Percentiles rank a stretch among this genome's conserved stretches.
phyloP scores from a whole-genome alignment of 2,113 vertebrate genomes.

The Otolemur garnettii region DNA sequence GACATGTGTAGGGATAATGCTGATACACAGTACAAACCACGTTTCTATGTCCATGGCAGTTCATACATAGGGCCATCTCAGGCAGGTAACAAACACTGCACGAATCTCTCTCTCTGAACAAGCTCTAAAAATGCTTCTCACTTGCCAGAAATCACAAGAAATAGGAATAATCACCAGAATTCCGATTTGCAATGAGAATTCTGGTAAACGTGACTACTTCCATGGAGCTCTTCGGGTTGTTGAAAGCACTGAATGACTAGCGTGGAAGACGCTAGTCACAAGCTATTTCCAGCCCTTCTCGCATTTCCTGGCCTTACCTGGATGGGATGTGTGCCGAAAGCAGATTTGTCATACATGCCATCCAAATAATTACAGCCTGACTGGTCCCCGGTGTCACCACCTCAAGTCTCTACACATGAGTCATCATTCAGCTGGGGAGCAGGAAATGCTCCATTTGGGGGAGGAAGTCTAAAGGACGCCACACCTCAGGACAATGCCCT shows the following conservation, averaged over 20 bases:
- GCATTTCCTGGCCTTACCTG: conserved; percentile 63
- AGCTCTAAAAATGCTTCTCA: conserved; percentile 11
- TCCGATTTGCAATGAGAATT: conserved; percentile 7
- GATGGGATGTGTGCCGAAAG: conserved; percentile 26
- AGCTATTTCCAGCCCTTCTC: conserved; percentile 64
- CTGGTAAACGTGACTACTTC: neutral
- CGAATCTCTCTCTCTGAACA: conserved; percentile 12
- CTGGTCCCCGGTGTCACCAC: conserved; percentile 68
- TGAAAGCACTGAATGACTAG: neutral
- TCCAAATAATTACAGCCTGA: conserved; percentile 68
- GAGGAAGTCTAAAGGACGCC: conserved; percentile 78
- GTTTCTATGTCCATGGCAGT: neutral
- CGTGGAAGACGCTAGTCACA: neutral
- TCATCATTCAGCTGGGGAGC: conserved; percentile 74
- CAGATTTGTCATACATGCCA: conserved; percentile 57
- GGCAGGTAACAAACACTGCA: neutral
- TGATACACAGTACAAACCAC: neutral
- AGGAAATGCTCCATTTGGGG: conserved; percentile 77
- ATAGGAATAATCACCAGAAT: conserved; percentile 1
- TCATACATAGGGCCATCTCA: neutral
- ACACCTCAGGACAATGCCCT: conserved; percentile 68
- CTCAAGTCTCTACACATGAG: conserved; percentile 74
- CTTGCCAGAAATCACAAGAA: conserved; percentile 35
- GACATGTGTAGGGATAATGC: neutral
- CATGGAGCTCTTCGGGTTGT: neutral